phyloP scores from a whole-genome alignment of 1,140 invertebrate genomes.

The Aphidius ervi region DNA sequence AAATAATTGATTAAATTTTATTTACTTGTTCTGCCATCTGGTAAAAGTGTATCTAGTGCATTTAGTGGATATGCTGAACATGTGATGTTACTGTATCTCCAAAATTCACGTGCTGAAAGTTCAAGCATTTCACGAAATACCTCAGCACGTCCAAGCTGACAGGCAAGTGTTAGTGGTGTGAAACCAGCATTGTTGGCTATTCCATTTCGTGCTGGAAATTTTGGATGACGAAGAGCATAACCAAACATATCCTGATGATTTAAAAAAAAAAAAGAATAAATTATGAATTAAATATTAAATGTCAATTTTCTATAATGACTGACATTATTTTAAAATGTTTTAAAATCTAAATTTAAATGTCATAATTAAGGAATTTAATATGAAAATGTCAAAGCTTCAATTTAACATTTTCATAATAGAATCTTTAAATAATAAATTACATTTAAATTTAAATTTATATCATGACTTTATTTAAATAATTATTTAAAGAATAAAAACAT shows the following conservation, averaged over 20 bases:
- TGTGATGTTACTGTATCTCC: conserved; percentile 99
- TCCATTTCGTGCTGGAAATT: conserved; percentile 84
- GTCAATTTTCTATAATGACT: too few relatives aligned
- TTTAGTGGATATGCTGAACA: conserved; percentile 96
- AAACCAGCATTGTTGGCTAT: conserved; percentile 84
- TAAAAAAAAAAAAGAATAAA: too few relatives aligned
- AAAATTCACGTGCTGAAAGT: conserved; percentile 91
- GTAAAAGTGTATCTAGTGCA: conserved; percentile 90
- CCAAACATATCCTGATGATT: conserved; percentile 89
- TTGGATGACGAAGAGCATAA: conserved; percentile 92
- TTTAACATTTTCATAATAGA: too few relatives aligned
- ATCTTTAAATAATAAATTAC: too few relatives aligned
- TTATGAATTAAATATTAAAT: too few relatives aligned
- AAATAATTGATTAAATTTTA: conserved; percentile 24
- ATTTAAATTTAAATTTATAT: too few relatives aligned
- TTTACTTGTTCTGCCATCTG: conserved; percentile 91
- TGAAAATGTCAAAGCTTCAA: too few relatives aligned
- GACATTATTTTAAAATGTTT: too few relatives aligned
- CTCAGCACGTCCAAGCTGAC: conserved; percentile 89
- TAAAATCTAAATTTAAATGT: too few relatives aligned
- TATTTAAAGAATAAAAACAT: conserved; percentile 36
- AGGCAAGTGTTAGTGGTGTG: conserved; percentile 92
- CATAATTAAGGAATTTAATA: too few relatives aligned
- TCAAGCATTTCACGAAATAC: conserved; percentile 98
- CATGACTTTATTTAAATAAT: too few relatives aligned